Evolutionary conservation across 2,888 invertebrate species (phyloP), one percentile per base, ranked within the genome.

Genomic region (Hydrotaea cyrtoneurina): DNA sequence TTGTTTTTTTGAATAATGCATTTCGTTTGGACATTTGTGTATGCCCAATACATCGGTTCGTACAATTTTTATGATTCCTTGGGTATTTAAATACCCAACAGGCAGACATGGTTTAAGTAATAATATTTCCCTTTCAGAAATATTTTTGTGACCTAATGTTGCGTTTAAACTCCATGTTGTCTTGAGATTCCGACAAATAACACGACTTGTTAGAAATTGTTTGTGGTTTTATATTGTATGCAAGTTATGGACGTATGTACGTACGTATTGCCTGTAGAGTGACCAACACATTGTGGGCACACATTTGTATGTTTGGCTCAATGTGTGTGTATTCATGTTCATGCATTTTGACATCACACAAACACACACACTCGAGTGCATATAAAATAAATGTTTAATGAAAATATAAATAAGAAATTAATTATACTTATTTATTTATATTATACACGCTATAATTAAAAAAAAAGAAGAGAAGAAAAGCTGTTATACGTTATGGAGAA

Each of bases 391-490:
- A 85, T 79, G 59, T 79, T 82, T 79, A 85, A 85, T 82, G 82
- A 79, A 79, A 79, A 79, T 66, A 85, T 79, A 82, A 85, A 81
- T 82, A 85, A 79, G 53, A 81, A 76, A 85, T 81, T 80, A 76
- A 81, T 85, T 85, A 79, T 62, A 85, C 76, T 79, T 84, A 78
- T 84, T 81, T 85, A 82, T 79, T 85, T 82, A 69, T 85, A 85
- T 82, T 85, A 79, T 82, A 74, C 66, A 85, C n/a, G 78, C 76
- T 77, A 82, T 82, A 82, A 82, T 82, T 79, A 85, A 76, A 76
- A 57, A 78, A 77, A 69, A 50, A 31, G 31, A 31, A 31, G 31
- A 31, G 7, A 72, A 62, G 66, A 69, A 50, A 15, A 62, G 31
- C 31, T 85, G 19, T 80, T 31, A 31, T n/a, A n/a, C n/a, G n/a